Evolutionary conservation across 2,113 vertebrate species (phyloP).

Genomic region (Tor tambroides): DNA sequence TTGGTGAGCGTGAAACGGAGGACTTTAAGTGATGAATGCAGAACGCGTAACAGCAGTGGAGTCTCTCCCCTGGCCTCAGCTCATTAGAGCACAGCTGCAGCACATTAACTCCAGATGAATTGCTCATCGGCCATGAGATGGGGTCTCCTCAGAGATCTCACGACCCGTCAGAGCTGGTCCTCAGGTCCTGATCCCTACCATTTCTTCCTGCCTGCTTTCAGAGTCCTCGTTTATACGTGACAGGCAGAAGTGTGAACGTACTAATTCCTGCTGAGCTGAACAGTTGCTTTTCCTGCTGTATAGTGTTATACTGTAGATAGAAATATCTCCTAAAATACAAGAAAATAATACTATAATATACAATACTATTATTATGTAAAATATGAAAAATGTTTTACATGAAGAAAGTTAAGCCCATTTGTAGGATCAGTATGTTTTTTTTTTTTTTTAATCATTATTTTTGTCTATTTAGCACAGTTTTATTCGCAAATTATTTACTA

Average conservation of each 20-base stretch:
- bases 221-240: slow-evolving; percentile 62
- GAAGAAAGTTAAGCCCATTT: too few species aligned
- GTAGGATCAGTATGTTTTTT: too few species aligned
- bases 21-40: slow-evolving; percentile 57
- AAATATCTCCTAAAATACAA: background rate
- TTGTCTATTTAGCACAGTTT: too few species aligned
- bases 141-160: slow-evolving; percentile 67
- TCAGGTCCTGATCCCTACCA: slow-evolving; percentile 58
- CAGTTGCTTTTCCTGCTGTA: background rate
- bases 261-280: background rate
- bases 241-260: slow-evolving; percentile 5
- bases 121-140: slow-evolving; percentile 72
- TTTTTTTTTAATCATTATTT: too few species aligned
- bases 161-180: slow-evolving; percentile 59
- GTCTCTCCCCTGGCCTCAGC: slow-evolving; percentile 58
- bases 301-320: background rate
- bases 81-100: slow-evolving; percentile 77
- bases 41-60: slow-evolving; percentile 58
- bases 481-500: too few species aligned
- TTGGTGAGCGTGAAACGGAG: slow-evolving; percentile 4
- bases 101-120: slow-evolving; percentile 75
- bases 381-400: too few species aligned
- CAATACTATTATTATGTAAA: too few species aligned
- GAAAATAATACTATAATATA: too few species aligned
- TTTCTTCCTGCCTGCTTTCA: slow-evolving; percentile 46